A percentile compares a stretch with the other conserved stretches of the same genome.
Conservation (phyloP, 2,113 vertebrate species). For the Phrynosoma blainvillii region DNA sequence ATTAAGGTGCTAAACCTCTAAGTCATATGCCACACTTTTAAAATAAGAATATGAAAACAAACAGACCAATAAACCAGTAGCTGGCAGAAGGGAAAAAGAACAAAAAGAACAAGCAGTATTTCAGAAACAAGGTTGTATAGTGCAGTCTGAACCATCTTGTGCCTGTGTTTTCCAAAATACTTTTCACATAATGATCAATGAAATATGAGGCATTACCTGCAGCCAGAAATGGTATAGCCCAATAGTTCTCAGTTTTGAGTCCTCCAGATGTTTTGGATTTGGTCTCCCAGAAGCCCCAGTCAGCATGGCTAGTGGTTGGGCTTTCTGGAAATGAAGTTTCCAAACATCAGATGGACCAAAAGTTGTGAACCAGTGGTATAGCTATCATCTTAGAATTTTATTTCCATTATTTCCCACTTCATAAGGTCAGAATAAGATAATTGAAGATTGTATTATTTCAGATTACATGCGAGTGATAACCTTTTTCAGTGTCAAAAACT, state of each 20-base stretch:
- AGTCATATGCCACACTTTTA: neutral
- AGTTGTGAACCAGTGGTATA: no score
- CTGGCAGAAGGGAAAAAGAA: neutral
- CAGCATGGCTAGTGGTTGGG: no score
- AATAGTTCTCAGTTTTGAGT: no score
- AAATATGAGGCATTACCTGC: neutral
- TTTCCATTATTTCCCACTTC: neutral
- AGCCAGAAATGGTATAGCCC: neutral
- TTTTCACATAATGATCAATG: no score
- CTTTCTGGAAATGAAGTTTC: no score
- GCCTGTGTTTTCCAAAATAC: neutral
- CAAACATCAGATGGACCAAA: no score
- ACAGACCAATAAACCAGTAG: neutral
- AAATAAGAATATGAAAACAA: neutral
- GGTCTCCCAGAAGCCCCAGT: no score
- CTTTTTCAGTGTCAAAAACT: neutral
- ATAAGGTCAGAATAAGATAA: neutral
- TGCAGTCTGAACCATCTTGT: no score
- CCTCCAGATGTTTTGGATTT: no score
- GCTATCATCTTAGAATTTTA: neutral
- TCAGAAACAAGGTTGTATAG: neutral
- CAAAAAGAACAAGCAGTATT: neutral
- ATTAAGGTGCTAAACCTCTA: neutral
- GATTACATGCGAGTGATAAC: neutral
- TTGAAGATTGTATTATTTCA: neutral